Conservation (phyloP, 2,797 vertebrate species). For the Okamejei kenojei region DNA sequence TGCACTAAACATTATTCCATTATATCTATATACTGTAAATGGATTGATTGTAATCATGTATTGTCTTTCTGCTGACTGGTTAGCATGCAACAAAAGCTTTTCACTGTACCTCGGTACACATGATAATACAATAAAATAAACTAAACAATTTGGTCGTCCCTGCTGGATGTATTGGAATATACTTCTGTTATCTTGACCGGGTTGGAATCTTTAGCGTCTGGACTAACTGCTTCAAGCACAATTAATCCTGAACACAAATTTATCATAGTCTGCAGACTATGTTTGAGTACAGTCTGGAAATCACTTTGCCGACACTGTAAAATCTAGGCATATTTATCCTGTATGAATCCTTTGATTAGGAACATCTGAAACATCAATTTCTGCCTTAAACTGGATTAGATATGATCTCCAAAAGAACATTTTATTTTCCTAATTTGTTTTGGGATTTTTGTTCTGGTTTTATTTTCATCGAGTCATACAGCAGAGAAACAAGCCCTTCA, state of each 20-base stretch:
- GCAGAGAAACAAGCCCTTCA: no score
- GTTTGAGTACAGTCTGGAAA: background rate
- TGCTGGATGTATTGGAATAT: background rate
- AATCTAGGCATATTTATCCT: background rate
- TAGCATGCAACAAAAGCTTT: no score
- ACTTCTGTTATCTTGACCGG: background rate
- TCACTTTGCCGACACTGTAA: background rate
- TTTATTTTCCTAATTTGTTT: background rate
- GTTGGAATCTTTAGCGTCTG: background rate
- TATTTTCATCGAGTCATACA: no score
- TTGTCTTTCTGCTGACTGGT: no score
- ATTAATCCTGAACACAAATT: background rate
- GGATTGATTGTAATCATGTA: no score
- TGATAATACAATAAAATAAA: no score
- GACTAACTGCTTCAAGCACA: background rate
- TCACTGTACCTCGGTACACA: no score
- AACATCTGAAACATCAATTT: background rate
- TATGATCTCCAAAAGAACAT: background rate
- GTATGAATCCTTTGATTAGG: background rate
- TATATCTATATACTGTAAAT: no score
- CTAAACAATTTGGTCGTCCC: background rate
- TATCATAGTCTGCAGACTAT: background rate
- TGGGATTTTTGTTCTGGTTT: background rate
- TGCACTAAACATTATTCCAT: no score
- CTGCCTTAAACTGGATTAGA: background rate